Evolutionary conservation across 2,888 invertebrate genomes (phyloP).

Genomic region (Hypomecis atomaria): DNA sequence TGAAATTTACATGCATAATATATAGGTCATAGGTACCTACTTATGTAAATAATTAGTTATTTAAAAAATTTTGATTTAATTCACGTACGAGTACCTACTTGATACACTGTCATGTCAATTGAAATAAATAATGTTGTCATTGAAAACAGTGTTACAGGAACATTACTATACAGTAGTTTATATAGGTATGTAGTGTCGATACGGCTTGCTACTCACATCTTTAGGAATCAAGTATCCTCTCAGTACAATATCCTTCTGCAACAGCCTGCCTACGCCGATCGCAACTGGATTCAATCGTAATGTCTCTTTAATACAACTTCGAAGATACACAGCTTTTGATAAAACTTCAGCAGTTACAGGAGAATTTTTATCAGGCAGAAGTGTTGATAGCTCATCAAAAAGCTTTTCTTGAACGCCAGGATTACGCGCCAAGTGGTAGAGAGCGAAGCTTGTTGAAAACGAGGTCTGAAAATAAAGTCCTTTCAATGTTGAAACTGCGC

Average conservation of each 20-base stretch:
- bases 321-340: constrained; percentile 88
- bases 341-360: constrained; percentile 84
- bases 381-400: constrained; percentile 84
- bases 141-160: too few species aligned
- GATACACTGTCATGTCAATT: too few species aligned
- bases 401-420: constrained; percentile 87
- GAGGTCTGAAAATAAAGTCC: constrained; percentile 85
- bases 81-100: too few species aligned
- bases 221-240: constrained; percentile 90
- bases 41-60: too few species aligned
- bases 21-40: too few species aligned
- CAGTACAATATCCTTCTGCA: constrained; percentile 88
- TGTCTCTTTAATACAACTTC: constrained; percentile 93
- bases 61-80: too few species aligned
- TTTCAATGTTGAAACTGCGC: too few species aligned
- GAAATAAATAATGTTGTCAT: too few species aligned
- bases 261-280: constrained; percentile 91
- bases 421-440: constrained; percentile 92
- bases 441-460: constrained; percentile 89
- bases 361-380: constrained; percentile 82
- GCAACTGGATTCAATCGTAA: constrained; percentile 93
- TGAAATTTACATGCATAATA: too few species aligned
- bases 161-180: too few species aligned
- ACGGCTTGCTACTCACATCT: constrained; percentile 84
- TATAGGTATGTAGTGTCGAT: background rate